phyloP scores from a whole-genome alignment of 2,888 invertebrate genomes.

The Brenthis hecate region DNA sequence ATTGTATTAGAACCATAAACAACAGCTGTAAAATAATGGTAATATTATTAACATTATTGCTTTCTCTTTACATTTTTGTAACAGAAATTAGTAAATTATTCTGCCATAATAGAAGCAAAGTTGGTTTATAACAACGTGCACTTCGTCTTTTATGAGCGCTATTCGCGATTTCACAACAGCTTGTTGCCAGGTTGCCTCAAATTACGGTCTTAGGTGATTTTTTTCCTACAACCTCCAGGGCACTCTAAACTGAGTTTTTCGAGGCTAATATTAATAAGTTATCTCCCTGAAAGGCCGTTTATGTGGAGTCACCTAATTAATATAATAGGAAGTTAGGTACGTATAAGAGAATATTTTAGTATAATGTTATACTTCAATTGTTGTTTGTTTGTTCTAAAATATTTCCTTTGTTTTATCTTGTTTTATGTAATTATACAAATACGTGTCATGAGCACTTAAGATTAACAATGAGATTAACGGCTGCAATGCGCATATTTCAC shows the following conservation, averaged over 20 bases:
- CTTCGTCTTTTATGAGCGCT: slow-evolving; percentile 22
- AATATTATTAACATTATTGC: too few relatives aligned
- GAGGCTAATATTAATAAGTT: slow-evolving; percentile 53
- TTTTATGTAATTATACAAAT: too few relatives aligned
- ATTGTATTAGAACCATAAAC: too few relatives aligned
- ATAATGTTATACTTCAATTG: neutral
- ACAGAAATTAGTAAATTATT: slow-evolving; percentile 25
- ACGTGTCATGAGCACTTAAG: too few relatives aligned
- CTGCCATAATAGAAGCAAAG: slow-evolving; percentile 12
- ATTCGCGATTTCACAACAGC: slow-evolving; percentile 20
- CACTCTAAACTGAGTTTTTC: slow-evolving; percentile 11
- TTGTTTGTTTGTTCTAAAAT: too few relatives aligned
- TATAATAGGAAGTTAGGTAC: slow-evolving; percentile 34
- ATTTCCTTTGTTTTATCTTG: too few relatives aligned
- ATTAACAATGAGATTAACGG: too few relatives aligned
- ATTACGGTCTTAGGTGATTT: slow-evolving; percentile 41
- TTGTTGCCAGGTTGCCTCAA: slow-evolving; percentile 32
- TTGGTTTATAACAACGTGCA: slow-evolving; percentile 20
- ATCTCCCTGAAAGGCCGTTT: slow-evolving; percentile 48
- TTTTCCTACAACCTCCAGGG: slow-evolving; percentile 39
- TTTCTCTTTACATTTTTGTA: neutral
- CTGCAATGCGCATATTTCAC: too few relatives aligned
- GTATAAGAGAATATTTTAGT: neutral
- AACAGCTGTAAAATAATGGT: too few relatives aligned
- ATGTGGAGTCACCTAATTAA: slow-evolving; percentile 52